These are phyloP conservation scores for Pristionchus maxplancki DNA, from an alignment of 2,888 invertebrate species.

Conservation along the genomic window DNA sequence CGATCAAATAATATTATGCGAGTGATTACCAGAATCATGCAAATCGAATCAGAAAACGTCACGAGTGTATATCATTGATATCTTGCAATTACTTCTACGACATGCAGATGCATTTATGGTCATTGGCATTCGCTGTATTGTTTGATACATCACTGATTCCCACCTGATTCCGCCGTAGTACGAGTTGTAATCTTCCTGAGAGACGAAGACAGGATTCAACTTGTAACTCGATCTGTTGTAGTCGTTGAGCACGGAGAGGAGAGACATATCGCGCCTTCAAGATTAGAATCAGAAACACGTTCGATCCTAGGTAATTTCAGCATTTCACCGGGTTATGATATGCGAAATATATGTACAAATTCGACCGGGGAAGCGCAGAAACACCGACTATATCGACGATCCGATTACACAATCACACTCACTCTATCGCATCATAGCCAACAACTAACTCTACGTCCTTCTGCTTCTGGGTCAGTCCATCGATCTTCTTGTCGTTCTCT, in stretches of 20 bases:
- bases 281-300: neutral
- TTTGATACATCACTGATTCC: too few relatives aligned
- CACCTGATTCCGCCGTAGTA: conserved; percentile 71
- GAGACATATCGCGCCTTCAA: conserved; percentile 69
- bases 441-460: conserved; percentile 65
- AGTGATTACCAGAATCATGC: too few relatives aligned
- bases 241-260: conserved; percentile 69
- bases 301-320: neutral
- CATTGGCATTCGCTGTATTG: too few relatives aligned
- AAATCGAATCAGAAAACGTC: too few relatives aligned
- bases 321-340: neutral
- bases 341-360: neutral
- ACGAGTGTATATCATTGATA: too few relatives aligned
- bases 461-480: conserved; percentile 61
- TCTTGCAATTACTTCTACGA: too few relatives aligned
- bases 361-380: neutral
- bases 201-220: conserved; percentile 72
- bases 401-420: neutral
- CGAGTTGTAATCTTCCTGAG: conserved; percentile 70
- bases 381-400: neutral
- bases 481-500: conserved; percentile 64
- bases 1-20: too few relatives aligned
- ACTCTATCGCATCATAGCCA: neutral
- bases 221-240: conserved; percentile 73
- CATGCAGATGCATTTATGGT: too few relatives aligned